Base-by-base conservation (phyloP, 2,797 vertebrate species). In the Crax fasciolata region DNA sequence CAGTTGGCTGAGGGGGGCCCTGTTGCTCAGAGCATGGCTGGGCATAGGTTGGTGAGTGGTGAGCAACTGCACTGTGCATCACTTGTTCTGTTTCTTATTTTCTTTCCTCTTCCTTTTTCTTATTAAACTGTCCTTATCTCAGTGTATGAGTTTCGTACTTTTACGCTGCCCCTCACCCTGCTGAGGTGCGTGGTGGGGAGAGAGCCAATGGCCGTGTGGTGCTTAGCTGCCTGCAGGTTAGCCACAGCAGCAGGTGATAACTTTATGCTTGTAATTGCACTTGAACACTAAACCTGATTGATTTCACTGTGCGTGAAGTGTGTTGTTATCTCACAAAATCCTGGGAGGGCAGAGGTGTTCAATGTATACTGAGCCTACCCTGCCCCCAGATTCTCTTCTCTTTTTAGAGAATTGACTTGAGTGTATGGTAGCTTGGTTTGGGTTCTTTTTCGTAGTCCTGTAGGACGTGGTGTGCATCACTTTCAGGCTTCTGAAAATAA, bases 321-420 rank as follows among this genome's bases (percentile, higher is more conserved):
- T 24, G 5, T 62, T n/a, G 79, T 67, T 63, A 9, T 65, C 21
- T 49, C 68, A 1, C 0, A 39, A 65, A 58, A 77, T 71, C 14
- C 5, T 17, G 8, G 20, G 17, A 62, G 19, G 1, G 25, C 41
- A 14, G 6, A 2, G 1, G 1, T 67, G 23, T 24, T 81, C 79
- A 35, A 24, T 18, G 6, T 14, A 2, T 66, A 32, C 48, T 30
- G 58, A 81, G 35, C 18, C n/a, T 63, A 38, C 10, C 2, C 21
- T 5, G 5, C 2, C 25, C 15, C 9, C 0, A 0, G 7, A 30
- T 52, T 90, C 38, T 49, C 13, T 39, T 35, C 23, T 15, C 5
- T 48, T 57, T 88, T 59, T 27, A 46, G 58, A 46, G n/a, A 4
- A 39, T 43, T 7, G 18, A 63, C 30, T 20, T 75, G 13, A 51